phyloP scores from a whole-genome alignment of 2,797 vertebrate species.

The Ctenopoma kingsleyae region DNA sequence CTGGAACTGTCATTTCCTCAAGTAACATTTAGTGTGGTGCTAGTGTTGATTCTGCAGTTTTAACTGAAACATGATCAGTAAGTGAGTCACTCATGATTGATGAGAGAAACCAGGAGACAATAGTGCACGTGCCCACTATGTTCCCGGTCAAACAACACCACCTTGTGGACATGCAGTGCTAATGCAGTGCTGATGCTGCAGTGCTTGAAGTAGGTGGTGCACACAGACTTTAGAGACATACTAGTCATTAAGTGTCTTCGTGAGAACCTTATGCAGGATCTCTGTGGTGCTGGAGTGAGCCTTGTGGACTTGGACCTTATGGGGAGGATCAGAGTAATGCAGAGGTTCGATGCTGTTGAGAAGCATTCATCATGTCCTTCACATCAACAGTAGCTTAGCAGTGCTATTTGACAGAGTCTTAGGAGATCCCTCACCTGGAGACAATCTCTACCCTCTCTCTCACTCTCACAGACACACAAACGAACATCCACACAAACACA shows the following conservation, averaged over 20 bases:
- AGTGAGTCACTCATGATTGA: slow-evolving; percentile 51
- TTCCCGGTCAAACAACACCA: slow-evolving; percentile 66
- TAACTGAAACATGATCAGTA: slow-evolving; percentile 60
- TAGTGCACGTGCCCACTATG: slow-evolving; percentile 56
- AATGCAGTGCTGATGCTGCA: slow-evolving; percentile 70
- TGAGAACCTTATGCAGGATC: slow-evolving; percentile 50
- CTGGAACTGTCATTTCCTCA: slow-evolving; percentile 59
- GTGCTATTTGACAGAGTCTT: slow-evolving; percentile 76
- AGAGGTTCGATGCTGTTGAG: slow-evolving; percentile 73
- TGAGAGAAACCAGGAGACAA: slow-evolving; percentile 48
- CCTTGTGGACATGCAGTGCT: slow-evolving; percentile 76
- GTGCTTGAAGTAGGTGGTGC: slow-evolving; percentile 66
- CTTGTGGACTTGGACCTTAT: slow-evolving; percentile 62
- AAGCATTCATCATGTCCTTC: slow-evolving; percentile 80
- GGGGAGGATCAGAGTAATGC: slow-evolving; percentile 70
- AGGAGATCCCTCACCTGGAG: slow-evolving; percentile 55
- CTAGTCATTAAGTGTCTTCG: slow-evolving; percentile 72
- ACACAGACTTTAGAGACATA: slow-evolving; percentile 74
- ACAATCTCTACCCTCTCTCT: slow-evolving; percentile 30
- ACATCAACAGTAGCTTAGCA: slow-evolving; percentile 82
- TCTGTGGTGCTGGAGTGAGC: slow-evolving; percentile 64
- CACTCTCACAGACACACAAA: background rate
- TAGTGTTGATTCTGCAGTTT: slow-evolving; percentile 71
- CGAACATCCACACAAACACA: slow-evolving; percentile 24
- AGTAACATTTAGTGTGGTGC: slow-evolving; percentile 71